A percentile compares a stretch with the other conserved stretches of the same genome.
phyloP scores from a whole-genome alignment of 2,797 vertebrate species.

The Ctenochaetus hawaiiensis region DNA sequence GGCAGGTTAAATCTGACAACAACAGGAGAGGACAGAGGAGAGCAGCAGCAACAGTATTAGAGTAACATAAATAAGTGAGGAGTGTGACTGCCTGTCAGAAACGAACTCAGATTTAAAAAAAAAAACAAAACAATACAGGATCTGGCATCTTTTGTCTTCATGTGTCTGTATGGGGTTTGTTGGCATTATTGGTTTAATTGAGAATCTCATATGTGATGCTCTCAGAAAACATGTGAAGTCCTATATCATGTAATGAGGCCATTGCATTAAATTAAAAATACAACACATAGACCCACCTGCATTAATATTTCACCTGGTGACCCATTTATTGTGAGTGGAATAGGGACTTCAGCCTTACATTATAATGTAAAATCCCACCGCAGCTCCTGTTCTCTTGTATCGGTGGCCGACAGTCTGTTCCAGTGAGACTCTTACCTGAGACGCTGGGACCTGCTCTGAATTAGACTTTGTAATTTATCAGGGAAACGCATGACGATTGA shows the following conservation, averaged over 20 bases:
- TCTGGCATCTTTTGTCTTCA: not conserved
- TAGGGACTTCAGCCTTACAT: slow-evolving; percentile 47
- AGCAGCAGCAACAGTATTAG: slow-evolving; percentile 46
- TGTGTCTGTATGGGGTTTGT: not conserved
- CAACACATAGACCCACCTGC: slow-evolving; percentile 59
- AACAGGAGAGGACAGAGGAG: slow-evolving; percentile 40
- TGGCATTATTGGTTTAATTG: slow-evolving; percentile 7
- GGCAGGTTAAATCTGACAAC: slow-evolving; percentile 13
- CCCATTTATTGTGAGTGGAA: slow-evolving; percentile 70
- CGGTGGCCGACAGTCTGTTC: slow-evolving; percentile 47
- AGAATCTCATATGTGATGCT: not conserved
- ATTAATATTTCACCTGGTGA: slow-evolving; percentile 79
- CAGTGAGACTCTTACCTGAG: slow-evolving; percentile 38
- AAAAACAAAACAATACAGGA: not conserved
- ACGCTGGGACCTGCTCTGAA: slow-evolving; percentile 30
- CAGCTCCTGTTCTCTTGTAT: slow-evolving; percentile 44
- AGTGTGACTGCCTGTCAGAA: slow-evolving; percentile 43
- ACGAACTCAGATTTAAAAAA: slow-evolving; percentile 21
- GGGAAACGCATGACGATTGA: slow-evolving; percentile 41
- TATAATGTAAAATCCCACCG: slow-evolving; percentile 53
- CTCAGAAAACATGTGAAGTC: slow-evolving; percentile 27
- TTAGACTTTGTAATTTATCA: slow-evolving; percentile 60
- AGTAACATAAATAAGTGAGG: slow-evolving; percentile 62
- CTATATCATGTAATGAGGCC: slow-evolving; percentile 69
- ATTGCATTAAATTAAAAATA: slow-evolving; percentile 76